Evolutionary conservation across 2,888 invertebrate genomes (phyloP).

Genomic region (Ptychoptera contaminata): DNA sequence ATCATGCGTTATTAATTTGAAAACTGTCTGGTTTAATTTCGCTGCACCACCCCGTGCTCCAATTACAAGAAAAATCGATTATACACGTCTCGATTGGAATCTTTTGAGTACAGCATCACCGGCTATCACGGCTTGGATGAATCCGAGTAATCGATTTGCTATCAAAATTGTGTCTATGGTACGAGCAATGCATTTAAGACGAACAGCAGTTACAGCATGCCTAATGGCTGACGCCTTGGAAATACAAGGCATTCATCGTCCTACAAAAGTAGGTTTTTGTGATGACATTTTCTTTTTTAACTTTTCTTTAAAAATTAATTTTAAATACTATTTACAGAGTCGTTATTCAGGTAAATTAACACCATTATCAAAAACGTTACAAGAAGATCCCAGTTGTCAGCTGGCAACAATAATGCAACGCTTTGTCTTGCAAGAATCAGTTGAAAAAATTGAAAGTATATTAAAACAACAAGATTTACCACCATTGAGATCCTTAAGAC

Average conservation of each 20-base stretch:
- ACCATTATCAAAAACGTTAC: slow-evolving; percentile 73
- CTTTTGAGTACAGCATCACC: slow-evolving; percentile 89
- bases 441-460: slow-evolving; percentile 65
- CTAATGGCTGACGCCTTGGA: slow-evolving; percentile 92
- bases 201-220: slow-evolving; percentile 79
- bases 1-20: slow-evolving; percentile 75
- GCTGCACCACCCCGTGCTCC: slow-evolving; percentile 92
- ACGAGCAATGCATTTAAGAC: slow-evolving; percentile 59
- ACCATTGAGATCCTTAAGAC: slow-evolving; percentile 71
- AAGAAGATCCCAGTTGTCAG: slow-evolving; percentile 92
- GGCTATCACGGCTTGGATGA: slow-evolving; percentile 96
- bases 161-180: slow-evolving; percentile 69
- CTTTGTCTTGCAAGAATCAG: slow-evolving; percentile 62
- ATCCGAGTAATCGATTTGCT: slow-evolving; percentile 81
- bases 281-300: background rate
- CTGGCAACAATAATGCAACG: slow-evolving; percentile 77
- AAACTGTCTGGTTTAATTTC: slow-evolving; percentile 92
- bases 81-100: slow-evolving; percentile 92
- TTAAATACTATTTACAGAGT: slow-evolving; percentile 40
- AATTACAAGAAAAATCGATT: slow-evolving; percentile 86
- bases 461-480: slow-evolving; percentile 72
- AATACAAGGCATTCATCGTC: slow-evolving; percentile 47
- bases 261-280: background rate
- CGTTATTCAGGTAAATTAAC: slow-evolving; percentile 74
- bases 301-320: background rate